Evolutionary conservation across 2,797 vertebrate species (phyloP).

Genomic region (Esox lucius): DNA sequence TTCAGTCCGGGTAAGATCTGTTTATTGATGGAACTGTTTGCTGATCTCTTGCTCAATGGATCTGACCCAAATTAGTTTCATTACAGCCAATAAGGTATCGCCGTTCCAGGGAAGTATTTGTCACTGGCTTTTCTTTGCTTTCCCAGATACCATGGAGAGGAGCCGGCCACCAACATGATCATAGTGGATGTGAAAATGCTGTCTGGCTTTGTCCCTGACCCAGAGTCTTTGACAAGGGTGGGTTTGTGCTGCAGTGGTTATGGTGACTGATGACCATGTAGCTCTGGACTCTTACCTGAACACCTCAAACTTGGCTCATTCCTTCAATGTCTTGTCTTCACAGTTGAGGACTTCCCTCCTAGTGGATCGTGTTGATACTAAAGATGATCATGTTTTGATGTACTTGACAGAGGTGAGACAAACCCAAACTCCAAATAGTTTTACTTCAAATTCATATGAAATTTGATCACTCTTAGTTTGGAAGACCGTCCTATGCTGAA

Average conservation of each 20-base stretch:
- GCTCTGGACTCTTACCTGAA: not conserved
- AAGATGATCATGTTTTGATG: constrained; percentile 51
- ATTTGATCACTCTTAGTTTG: too few species aligned
- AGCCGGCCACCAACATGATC: constrained; percentile 61
- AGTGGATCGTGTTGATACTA: constrained; percentile 54
- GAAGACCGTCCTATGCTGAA: not conserved
- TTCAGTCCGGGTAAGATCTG: constrained; percentile 42
- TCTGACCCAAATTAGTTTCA: not conserved
- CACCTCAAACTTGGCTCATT: not conserved
- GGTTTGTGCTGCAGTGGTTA: constrained; percentile 18
- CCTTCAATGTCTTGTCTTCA: constrained; percentile 1
- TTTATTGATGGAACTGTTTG: too few species aligned
- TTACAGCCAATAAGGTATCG: not conserved
- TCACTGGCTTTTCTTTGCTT: not conserved
- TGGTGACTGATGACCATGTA: not conserved
- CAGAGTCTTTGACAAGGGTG: constrained; percentile 49
- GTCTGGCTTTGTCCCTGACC: constrained; percentile 60
- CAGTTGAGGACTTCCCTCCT: constrained; percentile 40
- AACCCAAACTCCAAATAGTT: not conserved
- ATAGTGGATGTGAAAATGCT: constrained; percentile 69
- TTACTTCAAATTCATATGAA: too few species aligned
- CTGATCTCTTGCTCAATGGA: not conserved
- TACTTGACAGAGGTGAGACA: constrained; percentile 56
- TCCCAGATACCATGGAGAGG: constrained; percentile 57
- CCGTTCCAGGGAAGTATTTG: not conserved